These are phyloP conservation scores for Thunnus albacares DNA, from an alignment of 2,797 vertebrate species.

Conservation along the genomic window DNA sequence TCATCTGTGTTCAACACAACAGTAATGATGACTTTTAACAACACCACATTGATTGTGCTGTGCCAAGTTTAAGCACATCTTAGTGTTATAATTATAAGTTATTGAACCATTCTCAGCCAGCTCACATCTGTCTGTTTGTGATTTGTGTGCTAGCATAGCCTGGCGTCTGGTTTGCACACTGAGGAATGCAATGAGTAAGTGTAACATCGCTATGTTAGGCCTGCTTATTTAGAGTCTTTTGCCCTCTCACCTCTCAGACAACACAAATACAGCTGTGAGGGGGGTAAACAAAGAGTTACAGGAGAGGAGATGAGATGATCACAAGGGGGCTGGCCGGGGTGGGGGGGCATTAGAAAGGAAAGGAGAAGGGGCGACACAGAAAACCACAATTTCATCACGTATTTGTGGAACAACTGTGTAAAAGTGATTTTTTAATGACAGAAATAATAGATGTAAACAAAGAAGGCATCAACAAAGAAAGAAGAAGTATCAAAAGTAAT, in stretches of 20 bases:
- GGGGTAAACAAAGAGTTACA: constrained; percentile 38
- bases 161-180: constrained; percentile 39
- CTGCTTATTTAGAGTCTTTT: constrained; percentile 42
- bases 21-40: not conserved
- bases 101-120: not conserved
- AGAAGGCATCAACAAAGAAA: too few relatives aligned
- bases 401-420: not conserved
- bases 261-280: constrained; percentile 76
- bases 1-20: not conserved
- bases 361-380: not conserved
- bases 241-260: constrained; percentile 53
- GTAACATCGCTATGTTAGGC: constrained; percentile 51
- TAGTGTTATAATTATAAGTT: not conserved
- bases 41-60: not conserved
- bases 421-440: not conserved
- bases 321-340: not conserved
- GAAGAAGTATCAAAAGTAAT: not conserved
- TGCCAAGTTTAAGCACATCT: not conserved
- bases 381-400: constrained; percentile 10
- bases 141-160: not conserved
- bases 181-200: constrained; percentile 52
- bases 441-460: not conserved
- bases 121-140: constrained; percentile 3
- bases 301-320: not conserved
- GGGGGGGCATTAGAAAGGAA: not conserved